Percentiles rank a stretch among this genome's conserved stretches.
These are phyloP conservation scores for Machaerirhynchus nigripectus DNA, from an alignment of 2,113 vertebrate species.

Conservation along the genomic window DNA sequence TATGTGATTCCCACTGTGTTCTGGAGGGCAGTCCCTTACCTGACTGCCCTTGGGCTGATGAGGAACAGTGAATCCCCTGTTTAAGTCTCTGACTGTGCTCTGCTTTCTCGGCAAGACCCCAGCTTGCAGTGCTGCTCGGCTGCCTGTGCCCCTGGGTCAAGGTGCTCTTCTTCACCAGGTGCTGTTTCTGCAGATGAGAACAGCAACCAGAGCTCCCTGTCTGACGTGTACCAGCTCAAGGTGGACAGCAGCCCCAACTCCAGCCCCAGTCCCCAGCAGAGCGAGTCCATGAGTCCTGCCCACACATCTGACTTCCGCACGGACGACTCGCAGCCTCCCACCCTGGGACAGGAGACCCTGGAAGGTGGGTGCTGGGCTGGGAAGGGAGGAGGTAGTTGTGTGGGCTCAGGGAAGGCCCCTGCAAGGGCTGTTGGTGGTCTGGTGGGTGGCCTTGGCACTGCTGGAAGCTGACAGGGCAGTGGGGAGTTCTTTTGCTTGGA, in stretches of 20 bases:
- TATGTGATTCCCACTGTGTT: background rate
- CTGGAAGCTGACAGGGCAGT: background rate
- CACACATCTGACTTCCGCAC: conserved; percentile 86
- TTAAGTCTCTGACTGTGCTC: background rate
- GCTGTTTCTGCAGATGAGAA: conserved; percentile 87
- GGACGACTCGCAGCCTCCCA: conserved; percentile 93
- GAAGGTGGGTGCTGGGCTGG: conserved; percentile 76
- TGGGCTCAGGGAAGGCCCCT: background rate
- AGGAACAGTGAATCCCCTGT: background rate
- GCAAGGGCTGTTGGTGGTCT: accelerated
- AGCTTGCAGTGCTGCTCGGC: background rate
- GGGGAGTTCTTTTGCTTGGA: background rate
- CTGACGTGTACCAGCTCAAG: conserved; percentile 91
- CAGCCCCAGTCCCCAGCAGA: conserved; percentile 90
- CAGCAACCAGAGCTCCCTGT: conserved; percentile 97
- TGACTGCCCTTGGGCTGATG: background rate
- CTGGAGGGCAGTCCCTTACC: no score
- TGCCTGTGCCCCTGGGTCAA: background rate
- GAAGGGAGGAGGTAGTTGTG: background rate
- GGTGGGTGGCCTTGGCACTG: background rate
- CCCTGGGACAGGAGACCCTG: conserved; percentile 91
- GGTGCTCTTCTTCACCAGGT: conserved; percentile 45
- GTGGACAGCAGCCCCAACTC: conserved; percentile 93
- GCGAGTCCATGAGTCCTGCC: conserved; percentile 87
- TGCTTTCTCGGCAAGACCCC: background rate